Conservation (phyloP, 30 jellyfish, hydroid and myxozoan genomes). For the Chrysaora quinquecirrha region DNA sequence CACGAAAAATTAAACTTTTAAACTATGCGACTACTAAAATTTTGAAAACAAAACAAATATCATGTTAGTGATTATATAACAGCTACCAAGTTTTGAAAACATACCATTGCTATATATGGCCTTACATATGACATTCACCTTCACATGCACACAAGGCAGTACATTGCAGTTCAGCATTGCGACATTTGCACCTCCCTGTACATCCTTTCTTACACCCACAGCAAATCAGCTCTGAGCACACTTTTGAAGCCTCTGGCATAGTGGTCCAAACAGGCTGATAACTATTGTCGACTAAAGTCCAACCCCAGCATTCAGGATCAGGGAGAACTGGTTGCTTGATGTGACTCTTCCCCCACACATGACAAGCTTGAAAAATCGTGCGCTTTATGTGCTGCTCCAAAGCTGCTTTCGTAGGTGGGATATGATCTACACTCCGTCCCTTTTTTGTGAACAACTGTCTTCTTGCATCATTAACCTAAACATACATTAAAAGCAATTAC, state of each 20-base stretch:
- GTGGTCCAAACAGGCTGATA: constrained; percentile 16
- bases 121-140: background rate
- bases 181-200: constrained; percentile 12
- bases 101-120: background rate
- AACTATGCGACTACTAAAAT: background rate
- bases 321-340: constrained; percentile 19
- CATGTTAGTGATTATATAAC: too few relatives aligned
- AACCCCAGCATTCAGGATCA: constrained; percentile 31
- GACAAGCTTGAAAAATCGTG: constrained; percentile 26
- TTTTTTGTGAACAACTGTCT: constrained; percentile 27
- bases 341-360: constrained; percentile 21
- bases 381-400: constrained; percentile 19
- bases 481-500: background rate
- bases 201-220: constrained; percentile 33
- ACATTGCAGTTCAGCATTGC: constrained; percentile 9
- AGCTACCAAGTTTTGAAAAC: background rate
- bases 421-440: constrained; percentile 27
- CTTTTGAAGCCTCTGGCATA: constrained; percentile 38
- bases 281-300: background rate
- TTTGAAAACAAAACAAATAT: background rate
- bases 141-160: constrained; percentile 8
- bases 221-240: constrained; percentile 36
- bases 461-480: constrained; percentile 26
- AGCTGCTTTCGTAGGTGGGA: constrained; percentile 48
- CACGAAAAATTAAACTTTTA: background rate